Percentiles rank a stretch among this genome's conserved stretches.
Conservation (phyloP, 2,113 vertebrate species). For the Climacteris rufus region DNA sequence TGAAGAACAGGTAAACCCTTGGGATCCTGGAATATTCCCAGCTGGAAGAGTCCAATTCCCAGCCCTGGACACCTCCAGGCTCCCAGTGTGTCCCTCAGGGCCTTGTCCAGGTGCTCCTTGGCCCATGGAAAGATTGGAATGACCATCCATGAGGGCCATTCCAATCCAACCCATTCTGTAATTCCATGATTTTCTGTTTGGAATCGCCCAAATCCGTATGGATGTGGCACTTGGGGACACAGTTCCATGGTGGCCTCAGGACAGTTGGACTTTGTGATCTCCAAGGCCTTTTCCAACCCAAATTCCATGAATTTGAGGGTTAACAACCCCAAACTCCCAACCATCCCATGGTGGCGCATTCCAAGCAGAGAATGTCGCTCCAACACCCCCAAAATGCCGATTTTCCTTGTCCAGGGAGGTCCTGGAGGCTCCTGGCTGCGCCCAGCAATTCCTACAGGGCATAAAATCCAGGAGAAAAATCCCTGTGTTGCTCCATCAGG, state of each 20-base stretch:
- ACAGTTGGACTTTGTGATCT: rapidly evolving
- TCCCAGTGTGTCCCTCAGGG: not conserved
- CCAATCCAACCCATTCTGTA: rapidly evolving
- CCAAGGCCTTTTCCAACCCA: rapidly evolving
- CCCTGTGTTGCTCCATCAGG: not conserved
- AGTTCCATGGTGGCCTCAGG: rapidly evolving
- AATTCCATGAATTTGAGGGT: rapidly evolving
- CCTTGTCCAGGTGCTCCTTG: not conserved
- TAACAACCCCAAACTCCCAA: not conserved
- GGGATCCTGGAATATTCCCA: not conserved
- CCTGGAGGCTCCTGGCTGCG: not conserved
- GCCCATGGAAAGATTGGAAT: not conserved
- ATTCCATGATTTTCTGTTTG: rapidly evolving
- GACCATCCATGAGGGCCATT: rapidly evolving
- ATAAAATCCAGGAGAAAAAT: not conserved
- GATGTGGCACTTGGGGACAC: not conserved
- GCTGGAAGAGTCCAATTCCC: not conserved
- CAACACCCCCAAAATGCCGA: not conserved
- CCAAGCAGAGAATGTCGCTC: not conserved
- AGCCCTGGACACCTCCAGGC: not conserved
- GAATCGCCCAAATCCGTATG: rapidly evolving
- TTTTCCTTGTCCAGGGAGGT: not conserved
- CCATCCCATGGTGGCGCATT: rapidly evolving
- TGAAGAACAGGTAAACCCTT: conserved; percentile 89
- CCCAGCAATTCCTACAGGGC: not conserved